Conservation (phyloP, 2,797 vertebrate genomes). For the Sebastes steindachneri region DNA sequence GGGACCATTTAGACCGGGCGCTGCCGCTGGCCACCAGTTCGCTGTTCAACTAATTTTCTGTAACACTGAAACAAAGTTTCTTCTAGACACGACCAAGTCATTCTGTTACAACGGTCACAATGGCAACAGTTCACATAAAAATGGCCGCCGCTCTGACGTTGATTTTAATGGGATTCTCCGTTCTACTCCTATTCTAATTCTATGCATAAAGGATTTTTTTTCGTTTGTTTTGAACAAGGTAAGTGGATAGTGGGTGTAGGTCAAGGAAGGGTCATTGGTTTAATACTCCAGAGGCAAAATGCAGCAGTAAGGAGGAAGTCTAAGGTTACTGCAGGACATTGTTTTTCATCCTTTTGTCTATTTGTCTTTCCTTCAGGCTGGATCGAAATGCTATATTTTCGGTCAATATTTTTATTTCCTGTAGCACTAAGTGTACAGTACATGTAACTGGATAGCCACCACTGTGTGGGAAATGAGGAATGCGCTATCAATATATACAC, state of each 20-base stretch:
- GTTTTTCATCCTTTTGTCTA: constrained; percentile 43
- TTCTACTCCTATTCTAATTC: too few species aligned
- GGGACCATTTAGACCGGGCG: too few species aligned
- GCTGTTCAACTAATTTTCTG: too few species aligned
- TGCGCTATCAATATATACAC: constrained; percentile 16
- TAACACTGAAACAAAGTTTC: too few species aligned
- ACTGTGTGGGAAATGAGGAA: constrained; percentile 34
- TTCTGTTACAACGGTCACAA: too few species aligned
- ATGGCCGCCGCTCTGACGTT: too few species aligned
- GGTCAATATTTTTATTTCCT: constrained; percentile 68
- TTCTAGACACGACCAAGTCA: too few species aligned
- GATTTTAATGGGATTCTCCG: too few species aligned
- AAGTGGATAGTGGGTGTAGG: constrained; percentile 12
- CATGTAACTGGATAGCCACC: constrained; percentile 55
- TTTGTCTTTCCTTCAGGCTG: constrained; percentile 38
- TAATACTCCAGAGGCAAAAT: constrained; percentile 16
- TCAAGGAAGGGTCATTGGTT: constrained; percentile 10
- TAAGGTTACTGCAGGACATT: constrained; percentile 49
- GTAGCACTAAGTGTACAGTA: constrained; percentile 28
- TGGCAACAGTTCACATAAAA: too few species aligned
- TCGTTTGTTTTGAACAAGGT: not conserved
- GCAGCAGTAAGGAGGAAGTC: constrained; percentile 41
- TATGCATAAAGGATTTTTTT: not conserved
- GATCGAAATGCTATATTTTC: constrained; percentile 44
- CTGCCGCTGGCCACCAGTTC: too few species aligned